A percentile compares a stretch with the other conserved stretches of the same genome.
Evolutionary conservation across 1,140 invertebrate genomes (phyloP).

Genomic region (Musca domestica): DNA sequence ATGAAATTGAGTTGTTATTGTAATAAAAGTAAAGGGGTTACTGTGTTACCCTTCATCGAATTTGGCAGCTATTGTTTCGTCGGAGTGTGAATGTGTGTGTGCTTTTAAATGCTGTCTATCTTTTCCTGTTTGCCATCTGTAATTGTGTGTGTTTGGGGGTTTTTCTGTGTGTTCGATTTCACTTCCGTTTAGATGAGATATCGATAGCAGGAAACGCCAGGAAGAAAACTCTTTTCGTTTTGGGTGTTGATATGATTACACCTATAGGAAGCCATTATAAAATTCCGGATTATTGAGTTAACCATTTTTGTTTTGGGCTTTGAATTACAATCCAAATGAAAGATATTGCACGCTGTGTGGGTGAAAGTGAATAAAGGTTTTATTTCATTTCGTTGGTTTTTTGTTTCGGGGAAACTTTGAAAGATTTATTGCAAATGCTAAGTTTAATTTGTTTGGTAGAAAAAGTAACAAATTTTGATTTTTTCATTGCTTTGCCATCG

Average conservation of each 20-base stretch:
- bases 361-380: background rate
- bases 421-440: slow-evolving; percentile 11
- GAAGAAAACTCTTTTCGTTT: background rate
- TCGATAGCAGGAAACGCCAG: slow-evolving; percentile 3
- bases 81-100: too few species aligned
- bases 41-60: background rate
- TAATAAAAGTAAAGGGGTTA: background rate
- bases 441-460: too few species aligned
- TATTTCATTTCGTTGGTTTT: background rate
- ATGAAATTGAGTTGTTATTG: slow-evolving; percentile 13
- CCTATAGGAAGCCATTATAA: slow-evolving; percentile 19
- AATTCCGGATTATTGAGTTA: slow-evolving; percentile 21
- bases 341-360: background rate
- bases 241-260: slow-evolving; percentile 19
- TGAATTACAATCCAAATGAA: slow-evolving; percentile 18
- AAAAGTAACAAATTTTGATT: too few species aligned
- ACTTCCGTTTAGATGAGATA: slow-evolving; percentile 7
- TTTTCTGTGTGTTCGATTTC: too few species aligned
- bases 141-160: too few species aligned
- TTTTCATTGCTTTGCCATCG: too few species aligned
- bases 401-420: background rate
- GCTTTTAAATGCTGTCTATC: background rate
- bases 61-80: slow-evolving; percentile 2
- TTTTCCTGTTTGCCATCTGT: slow-evolving; percentile 3
- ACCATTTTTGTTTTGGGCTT: background rate